Conservation (phyloP, 2,797 vertebrate species). For the Vultur gryphus region DNA sequence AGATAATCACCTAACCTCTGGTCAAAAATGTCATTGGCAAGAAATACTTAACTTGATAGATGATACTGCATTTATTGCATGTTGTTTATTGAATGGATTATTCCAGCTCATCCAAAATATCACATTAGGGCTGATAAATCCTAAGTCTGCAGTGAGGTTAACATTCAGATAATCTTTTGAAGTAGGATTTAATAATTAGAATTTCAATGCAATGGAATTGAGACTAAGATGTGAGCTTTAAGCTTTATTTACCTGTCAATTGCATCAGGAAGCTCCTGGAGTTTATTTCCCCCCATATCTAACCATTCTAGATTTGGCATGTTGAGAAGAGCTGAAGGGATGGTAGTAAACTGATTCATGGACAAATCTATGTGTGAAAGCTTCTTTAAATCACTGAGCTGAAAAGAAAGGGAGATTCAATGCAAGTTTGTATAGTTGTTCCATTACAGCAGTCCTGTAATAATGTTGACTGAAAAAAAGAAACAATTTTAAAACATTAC, state of each 20-base stretch:
- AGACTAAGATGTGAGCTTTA: not conserved
- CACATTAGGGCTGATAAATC: not conserved
- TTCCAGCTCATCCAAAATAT: not conserved
- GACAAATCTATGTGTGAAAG: conserved; percentile 90
- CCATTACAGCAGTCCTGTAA: not conserved
- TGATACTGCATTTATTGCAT: not conserved
- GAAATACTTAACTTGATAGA: not conserved
- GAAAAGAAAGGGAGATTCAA: not conserved
- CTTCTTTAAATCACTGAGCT: conserved; percentile 84
- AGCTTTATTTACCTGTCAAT: conserved; percentile 82
- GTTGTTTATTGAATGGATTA: not conserved
- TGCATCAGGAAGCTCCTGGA: conserved; percentile 82
- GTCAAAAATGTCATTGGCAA: not conserved
- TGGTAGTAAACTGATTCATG: conserved; percentile 85
- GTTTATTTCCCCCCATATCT: conserved; percentile 89
- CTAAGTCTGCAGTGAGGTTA: not conserved
- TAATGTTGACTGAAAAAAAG: not conserved
- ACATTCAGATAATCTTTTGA: not conserved
- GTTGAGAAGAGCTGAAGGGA: conserved; percentile 83
- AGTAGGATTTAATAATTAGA: not conserved
- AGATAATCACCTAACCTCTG: not conserved
- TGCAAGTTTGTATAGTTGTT: not conserved
- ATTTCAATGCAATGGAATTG: not conserved
- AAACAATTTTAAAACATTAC: not conserved
- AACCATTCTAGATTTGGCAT: conserved; percentile 91